Evolutionary conservation across 2,888 invertebrate species (phyloP), one percentile per base, ranked within the genome.

Genomic region (Villa cingulata): DNA sequence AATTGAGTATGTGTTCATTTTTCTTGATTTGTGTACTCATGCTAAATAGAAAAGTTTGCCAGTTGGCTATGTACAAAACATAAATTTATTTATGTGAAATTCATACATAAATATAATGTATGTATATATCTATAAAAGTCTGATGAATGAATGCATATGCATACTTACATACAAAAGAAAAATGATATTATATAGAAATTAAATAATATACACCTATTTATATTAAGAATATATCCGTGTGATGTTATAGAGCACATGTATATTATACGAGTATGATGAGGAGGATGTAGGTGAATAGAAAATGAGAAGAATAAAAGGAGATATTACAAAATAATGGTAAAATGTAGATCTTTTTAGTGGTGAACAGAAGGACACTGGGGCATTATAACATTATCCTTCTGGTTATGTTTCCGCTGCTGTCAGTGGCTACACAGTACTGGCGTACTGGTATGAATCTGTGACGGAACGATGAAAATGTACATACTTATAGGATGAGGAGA

Each of bases 311-410:
- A 34, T 15, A 23, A 23, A 23, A 23, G 23, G 23, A 23, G 23
- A 23, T 6, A 23, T 6, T 34, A 34, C n/a, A 34, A 34, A 29
- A 34, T 34, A 37, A 41, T 40, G 41, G 41, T 18, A 44, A 36
- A 34, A 44, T 34, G 48, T 44, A 39, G 46, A 49, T 46, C 46
- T 37, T 45, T 46, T 49, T 39, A 39, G 46, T 43, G 43, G 49
- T 46, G 43, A 49, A 48, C 49, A 49, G 46, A 49, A 51, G 49
- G 49, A 64, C 64, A 62, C 65, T 61, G 59, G 62, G 61, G 64
- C 64, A 63, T 64, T 64, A 64, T 62, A 64, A 63, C 64, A 64
- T 64, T 64, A 64, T 64, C 64, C 64, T 64, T 65, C 64, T 64
- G 64, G 64, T 64, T 64, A 61, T 62, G 64, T 62, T 65, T 64